phyloP scores from a whole-genome alignment of 1,140 invertebrate genomes.

The Globodera rostochiensis region DNA sequence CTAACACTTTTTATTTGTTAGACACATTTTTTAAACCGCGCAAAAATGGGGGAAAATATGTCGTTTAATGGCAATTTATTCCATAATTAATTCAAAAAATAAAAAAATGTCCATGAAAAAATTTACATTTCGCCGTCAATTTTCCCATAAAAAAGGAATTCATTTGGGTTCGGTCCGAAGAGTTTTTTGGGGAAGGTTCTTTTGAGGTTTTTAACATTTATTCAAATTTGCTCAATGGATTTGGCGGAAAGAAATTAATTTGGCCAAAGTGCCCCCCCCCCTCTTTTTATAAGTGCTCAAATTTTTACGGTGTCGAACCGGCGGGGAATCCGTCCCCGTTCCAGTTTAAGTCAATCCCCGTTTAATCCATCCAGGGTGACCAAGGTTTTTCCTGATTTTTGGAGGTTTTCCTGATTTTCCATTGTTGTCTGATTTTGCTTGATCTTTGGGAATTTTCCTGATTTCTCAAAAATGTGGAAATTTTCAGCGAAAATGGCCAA shows the following conservation, averaged over 20 bases:
- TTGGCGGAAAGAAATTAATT: neutral
- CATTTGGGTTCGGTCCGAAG: neutral
- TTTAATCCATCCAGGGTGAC: neutral
- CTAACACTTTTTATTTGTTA: neutral
- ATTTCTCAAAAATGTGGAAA: no score
- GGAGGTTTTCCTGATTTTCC: no score
- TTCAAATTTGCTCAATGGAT: neutral
- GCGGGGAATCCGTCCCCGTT: neutral
- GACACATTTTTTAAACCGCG: no score
- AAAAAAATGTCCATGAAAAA: neutral
- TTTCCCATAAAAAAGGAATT: neutral
- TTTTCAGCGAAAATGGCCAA: no score
- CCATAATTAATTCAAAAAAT: neutral
- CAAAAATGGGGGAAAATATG: neutral
- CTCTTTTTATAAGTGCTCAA: neutral
- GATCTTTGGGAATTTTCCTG: no score
- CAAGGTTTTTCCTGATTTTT: no score
- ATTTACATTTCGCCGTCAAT: neutral
- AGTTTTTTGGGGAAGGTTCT: neutral
- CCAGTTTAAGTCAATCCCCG: neutral
- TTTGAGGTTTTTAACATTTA: neutral
- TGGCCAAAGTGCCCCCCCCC: neutral
- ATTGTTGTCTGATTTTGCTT: no score
- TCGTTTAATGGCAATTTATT: neutral
- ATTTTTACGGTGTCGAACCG: neutral